Evolutionary conservation across 2,113 vertebrate species (phyloP), one percentile per base, ranked within the genome.

Genomic region (Hylia prasina): DNA sequence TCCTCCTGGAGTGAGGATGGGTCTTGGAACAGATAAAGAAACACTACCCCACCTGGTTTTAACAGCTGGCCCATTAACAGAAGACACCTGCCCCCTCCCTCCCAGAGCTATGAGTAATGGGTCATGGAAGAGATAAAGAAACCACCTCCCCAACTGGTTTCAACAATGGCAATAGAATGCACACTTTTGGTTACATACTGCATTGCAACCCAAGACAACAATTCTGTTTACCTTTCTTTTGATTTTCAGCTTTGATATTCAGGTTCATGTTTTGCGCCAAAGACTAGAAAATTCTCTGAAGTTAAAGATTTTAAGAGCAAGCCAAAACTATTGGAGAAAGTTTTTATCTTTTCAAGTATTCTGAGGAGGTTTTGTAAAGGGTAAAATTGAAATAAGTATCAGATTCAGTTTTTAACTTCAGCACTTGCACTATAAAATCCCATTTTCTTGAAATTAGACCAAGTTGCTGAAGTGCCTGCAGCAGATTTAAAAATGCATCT

Each of bases 401-500:
- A 82, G 42, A 82, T 37, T 82, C 15, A 37, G 11, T 79, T 85
- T 78, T 56, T 87, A 44, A 84, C 39, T 85, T 87, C 58, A 72
- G 31, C 22, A 53, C 25, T 91, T 85, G 53, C 31, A 71, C 45
- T 57, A 93, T 82, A 19, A 90, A 90, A 95, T 64, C 22, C 5
- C 57, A 92, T 82, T 95, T 57, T 94, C 61, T 95, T 93, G 35
- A 33, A 91, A 88, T 87, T 85, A 88, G 65, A 95, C 21, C 1
- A 11, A 82, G 82, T 45, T 90, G 20, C 61, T 85, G 40, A 82
- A 94, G 75, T 31, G 69, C 51, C 82, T 75, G 31, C 57, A 95
- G 82, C 44, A 85, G 50, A 68, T 82, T 85, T 90, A 44, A 91
- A 96, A 85, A 60, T 71, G 53, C 65, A 94, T 39, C 37, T 51